These are phyloP conservation scores for Drosophila cardini DNA, from an alignment of 1,140 invertebrate species.

Conservation along the genomic window DNA sequence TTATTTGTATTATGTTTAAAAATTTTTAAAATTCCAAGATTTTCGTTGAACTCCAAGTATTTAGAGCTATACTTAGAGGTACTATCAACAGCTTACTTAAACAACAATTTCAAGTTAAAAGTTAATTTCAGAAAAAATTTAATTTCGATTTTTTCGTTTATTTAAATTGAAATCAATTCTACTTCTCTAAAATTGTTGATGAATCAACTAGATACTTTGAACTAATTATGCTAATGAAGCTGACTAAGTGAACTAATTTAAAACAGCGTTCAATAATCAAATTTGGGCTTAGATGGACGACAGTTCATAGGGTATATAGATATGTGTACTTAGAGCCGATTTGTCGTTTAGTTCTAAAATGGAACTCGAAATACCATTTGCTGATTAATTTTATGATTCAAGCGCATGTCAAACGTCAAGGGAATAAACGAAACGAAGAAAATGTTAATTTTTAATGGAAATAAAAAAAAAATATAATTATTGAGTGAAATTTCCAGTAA, in stretches of 20 bases:
- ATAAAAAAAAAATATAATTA: conserved; percentile 26
- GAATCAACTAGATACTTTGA: too few relatives aligned
- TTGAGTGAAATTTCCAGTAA: background rate
- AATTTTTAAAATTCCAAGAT: background rate
- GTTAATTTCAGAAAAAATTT: too few relatives aligned
- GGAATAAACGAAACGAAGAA: background rate
- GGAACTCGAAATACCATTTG: conserved; percentile 12
- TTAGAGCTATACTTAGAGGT: too few relatives aligned
- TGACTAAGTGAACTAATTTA: too few relatives aligned
- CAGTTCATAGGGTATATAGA: background rate
- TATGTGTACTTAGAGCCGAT: background rate
- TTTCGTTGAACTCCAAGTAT: too few relatives aligned
- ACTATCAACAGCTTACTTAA: too few relatives aligned
- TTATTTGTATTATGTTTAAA: background rate
- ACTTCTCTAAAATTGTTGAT: too few relatives aligned
- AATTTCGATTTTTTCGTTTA: too few relatives aligned
- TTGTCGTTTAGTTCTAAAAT: conserved; percentile 7
- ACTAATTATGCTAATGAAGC: too few relatives aligned
- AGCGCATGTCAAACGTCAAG: conserved; percentile 59
- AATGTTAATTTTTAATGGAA: conserved; percentile 14
- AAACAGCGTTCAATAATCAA: too few relatives aligned
- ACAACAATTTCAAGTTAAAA: too few relatives aligned
- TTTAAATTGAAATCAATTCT: too few relatives aligned
- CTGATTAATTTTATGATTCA: conserved; percentile 64
- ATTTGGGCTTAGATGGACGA: background rate